Base-by-base conservation (phyloP, 2,113 vertebrate genomes). In the Carassius carassius region DNA sequence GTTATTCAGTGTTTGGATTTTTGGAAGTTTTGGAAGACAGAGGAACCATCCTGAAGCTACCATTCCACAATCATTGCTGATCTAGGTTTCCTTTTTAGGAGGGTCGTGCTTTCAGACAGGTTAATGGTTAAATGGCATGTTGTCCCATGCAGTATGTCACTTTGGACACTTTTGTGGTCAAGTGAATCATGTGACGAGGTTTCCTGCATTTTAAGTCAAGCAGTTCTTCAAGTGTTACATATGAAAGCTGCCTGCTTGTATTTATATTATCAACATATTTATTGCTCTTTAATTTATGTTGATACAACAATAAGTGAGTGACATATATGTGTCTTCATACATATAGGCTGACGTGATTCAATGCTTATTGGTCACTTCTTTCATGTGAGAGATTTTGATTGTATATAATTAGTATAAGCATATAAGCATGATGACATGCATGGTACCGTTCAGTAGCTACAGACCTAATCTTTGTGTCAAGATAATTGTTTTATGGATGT, bases 181-280 rank as follows among this genome's bases (percentile, higher is more conserved):
- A 63, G 37, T 17, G 37, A 25, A 63, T 63, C n/a, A 25, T 41
- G 32, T 78, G 56, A 78, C 5, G 6, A 23, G 5, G 21, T 78
- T 62, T 35, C 17, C 49, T 60, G 56, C 10, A 10, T 51, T 51
- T 75, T 44, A 77, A 58, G 49, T 62, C 1, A 11, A 8, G 21
- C 76, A 41, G 54, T 62, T 79, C 35, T 23, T 44, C 21, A 44
- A 63, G 41, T 62, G 21, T 63, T n/a, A 44, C 51, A 19, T 25
- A 37, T 21, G 19, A 44, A 16, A 47, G 67, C 7, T 58, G 29
- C 32, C 41, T 3, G 11, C 19, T 41, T 70, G 67, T 82, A 82
- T 82, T 72, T 82, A 82, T 72, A 56, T 17, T 41, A 9, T 58
- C 63, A 41, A 78, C 62, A 51, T 77, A 32, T 87, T 85, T 81